A percentile compares a stretch with the other conserved stretches of the same genome.
phyloP scores from a whole-genome alignment of 2,797 vertebrate genomes.

The Macropodus opercularis region DNA sequence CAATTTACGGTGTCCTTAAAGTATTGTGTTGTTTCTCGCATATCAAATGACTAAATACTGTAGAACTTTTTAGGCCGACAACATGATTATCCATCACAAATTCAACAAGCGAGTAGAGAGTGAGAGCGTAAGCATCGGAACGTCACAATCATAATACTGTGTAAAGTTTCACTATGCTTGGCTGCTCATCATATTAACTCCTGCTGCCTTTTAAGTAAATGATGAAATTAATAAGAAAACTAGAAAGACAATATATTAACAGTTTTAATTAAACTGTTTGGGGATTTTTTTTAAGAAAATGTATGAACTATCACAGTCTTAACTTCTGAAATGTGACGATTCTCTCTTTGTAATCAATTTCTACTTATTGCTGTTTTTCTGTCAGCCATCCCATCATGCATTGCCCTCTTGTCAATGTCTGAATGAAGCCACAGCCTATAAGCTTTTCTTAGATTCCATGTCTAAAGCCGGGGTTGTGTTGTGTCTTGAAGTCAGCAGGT shows the following conservation, averaged over 20 bases:
- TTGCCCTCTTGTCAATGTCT: not conserved
- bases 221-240: constrained; percentile 1
- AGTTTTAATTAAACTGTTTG: not conserved
- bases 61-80: no score
- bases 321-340: not conserved
- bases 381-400: no score
- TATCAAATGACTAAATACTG: no score
- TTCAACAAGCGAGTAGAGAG: no score
- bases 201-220: not conserved
- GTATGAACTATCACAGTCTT: no score
- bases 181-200: not conserved
- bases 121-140: constrained; percentile 9
- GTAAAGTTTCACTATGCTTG: constrained; percentile 3
- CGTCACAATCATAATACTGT: not conserved
- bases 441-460: not conserved
- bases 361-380: not conserved
- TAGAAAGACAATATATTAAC: not conserved
- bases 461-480: not conserved
- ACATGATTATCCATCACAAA: no score
- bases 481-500: not conserved
- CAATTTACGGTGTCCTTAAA: no score
- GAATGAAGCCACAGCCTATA: constrained; percentile 8
- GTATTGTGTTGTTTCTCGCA: no score
- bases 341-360: constrained; percentile 1
- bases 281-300: not conserved